Conservation (phyloP, 2,888 invertebrate genomes). For the Orchestes rusci region DNA sequence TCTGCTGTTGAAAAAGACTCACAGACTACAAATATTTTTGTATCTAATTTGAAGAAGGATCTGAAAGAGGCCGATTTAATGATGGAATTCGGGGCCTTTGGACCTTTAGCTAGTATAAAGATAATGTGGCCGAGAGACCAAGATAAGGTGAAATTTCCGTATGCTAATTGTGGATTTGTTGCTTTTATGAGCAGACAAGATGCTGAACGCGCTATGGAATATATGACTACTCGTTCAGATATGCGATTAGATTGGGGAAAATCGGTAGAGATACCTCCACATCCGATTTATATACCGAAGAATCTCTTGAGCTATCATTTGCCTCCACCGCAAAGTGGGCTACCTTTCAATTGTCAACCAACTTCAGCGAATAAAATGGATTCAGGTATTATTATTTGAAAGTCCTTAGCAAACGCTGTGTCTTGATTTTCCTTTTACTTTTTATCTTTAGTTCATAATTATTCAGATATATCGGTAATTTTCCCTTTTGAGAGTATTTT, state of each 20-base stretch:
- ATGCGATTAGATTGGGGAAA: constrained; percentile 97
- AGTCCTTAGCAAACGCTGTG: no score
- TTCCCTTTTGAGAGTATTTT: no score
- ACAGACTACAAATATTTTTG: constrained; percentile 93
- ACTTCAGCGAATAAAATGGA: constrained; percentile 29
- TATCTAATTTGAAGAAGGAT: constrained; percentile 93
- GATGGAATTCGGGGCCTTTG: constrained; percentile 94
- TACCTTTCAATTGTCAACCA: constrained; percentile 98
- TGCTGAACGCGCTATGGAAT: constrained; percentile 82
- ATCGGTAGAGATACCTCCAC: constrained; percentile 88
- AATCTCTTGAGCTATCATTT: constrained; percentile 67
- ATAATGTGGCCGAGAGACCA: constrained; percentile 99
- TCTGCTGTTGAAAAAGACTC: constrained; percentile 57
- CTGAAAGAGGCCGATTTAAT: constrained; percentile 91
- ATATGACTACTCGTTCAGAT: constrained; percentile 81
- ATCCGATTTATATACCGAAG: constrained; percentile 95
- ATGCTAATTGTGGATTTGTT: constrained; percentile 95
- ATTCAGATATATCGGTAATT: no score
- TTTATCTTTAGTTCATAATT: no score
- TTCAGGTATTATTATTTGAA: no score
- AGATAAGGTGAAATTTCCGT: constrained; percentile 75
- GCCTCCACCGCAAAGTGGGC: constrained; percentile 83
- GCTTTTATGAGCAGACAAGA: constrained; percentile 98
- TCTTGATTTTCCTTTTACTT: no score
- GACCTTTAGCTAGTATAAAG: constrained; percentile 96